Conservation (phyloP, 2,888 invertebrate genomes). For the Aphidoletes aphidimyza region DNA sequence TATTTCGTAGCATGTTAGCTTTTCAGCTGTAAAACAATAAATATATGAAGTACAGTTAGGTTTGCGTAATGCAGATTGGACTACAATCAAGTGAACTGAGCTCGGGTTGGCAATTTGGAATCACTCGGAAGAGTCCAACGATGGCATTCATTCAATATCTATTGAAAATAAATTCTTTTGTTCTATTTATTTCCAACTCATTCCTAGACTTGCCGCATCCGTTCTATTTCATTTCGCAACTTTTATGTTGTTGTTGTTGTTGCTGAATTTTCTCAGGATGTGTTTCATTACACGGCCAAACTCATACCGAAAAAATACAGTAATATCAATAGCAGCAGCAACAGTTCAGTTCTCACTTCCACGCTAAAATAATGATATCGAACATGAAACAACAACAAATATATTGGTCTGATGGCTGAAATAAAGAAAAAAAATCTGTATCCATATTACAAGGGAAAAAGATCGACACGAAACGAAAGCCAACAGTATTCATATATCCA, state of each 20-base stretch:
- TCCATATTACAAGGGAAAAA: conserved; percentile 12
- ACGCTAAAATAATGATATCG: conserved; percentile 28
- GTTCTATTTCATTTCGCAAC: not conserved
- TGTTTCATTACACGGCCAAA: not conserved
- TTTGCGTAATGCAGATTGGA: conserved; percentile 35
- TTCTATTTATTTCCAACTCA: not conserved
- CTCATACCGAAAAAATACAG: conserved; percentile 29
- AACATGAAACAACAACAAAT: conserved; percentile 37
- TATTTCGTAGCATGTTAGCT: not conserved
- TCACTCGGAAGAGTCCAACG: conserved; percentile 16
- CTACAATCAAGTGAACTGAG: conserved; percentile 47
- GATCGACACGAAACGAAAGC: conserved; percentile 26
- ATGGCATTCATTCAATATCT: not conserved
- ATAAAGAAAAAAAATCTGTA: not conserved
- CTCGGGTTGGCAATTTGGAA: not conserved
- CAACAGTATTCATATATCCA: not conserved
- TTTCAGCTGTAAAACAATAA: not conserved
- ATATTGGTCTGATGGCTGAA: conserved; percentile 18
- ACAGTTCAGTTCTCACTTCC: conserved; percentile 7
- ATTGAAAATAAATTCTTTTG: conserved; percentile 17
- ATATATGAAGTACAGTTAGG: conserved; percentile 28
- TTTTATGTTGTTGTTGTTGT: not conserved
- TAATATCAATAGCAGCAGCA: not conserved
- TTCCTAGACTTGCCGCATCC: not conserved
- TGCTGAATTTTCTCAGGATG: not conserved